Evolutionary conservation across 2,797 vertebrate genomes (phyloP), one percentile per base, ranked within the genome.

Genomic region (Pseudomugil tenellus): DNA sequence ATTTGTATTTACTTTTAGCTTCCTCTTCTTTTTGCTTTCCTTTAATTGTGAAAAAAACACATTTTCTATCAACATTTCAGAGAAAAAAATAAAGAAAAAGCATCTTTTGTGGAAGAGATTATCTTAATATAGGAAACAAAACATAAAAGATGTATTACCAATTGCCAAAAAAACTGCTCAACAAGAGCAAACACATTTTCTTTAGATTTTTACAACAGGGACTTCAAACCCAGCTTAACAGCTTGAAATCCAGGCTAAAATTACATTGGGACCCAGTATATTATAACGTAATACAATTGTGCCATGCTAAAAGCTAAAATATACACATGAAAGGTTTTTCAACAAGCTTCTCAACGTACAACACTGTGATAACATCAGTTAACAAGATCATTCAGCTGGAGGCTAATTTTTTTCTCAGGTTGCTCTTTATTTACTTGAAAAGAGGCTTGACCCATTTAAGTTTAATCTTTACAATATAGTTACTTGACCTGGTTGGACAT

Each of bases 1-100:
- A 29, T 53, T 54, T 35, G 32, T 51, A 34, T 29, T 75, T 48
- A 52, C 8, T 68, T 63, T 34, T 25, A 49, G 48, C 71, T 55
- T 34, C 39, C 7, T 57, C 48, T 58, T 43, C 3, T 0, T 65
- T 67, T 65, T n/a, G 8, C 34, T 41, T 70, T 65, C 23, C 25
- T 32, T 11, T 43, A 35, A 63, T 17, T 67, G 55, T 52, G 28
- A 74, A 25, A 65, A 53, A 60, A 49, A 6, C 23, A 21, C 1
- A 58, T 23, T 52, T 34, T 31, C 26, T 10, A 48, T 63, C 10
- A 52, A 31, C 21, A 29, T 66, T 7, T 70, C 29, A 55, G 23
- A 12, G 9, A 34, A 23, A 21, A 2, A 16, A 23, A 23, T 49
- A 35, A 72, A 54, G 34, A 48, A 21, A 70, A 54, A 43, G 0